Conservation (phyloP, 1,140 invertebrate genomes). For the Globodera rostochiensis region DNA sequence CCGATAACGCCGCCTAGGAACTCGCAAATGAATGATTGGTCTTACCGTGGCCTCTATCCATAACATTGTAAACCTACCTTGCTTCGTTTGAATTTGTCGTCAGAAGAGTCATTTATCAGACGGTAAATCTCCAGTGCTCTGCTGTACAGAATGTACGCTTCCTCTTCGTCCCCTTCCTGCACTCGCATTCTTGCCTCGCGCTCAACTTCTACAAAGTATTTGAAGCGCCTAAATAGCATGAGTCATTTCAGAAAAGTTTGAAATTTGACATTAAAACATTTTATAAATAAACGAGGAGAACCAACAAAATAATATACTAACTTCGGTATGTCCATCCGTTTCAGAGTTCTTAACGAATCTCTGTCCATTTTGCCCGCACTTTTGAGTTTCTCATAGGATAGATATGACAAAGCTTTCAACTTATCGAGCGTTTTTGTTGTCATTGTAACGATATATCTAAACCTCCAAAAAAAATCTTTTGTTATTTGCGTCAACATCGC, state of each 20-base stretch:
- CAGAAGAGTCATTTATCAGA: conserved; percentile 3
- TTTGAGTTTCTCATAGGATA: conserved; percentile 15
- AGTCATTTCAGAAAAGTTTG: background rate
- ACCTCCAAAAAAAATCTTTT: background rate
- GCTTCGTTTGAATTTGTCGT: background rate
- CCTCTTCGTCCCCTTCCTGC: conserved; percentile 19
- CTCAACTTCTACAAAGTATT: conserved; percentile 1
- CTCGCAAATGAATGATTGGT: background rate
- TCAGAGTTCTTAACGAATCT: background rate
- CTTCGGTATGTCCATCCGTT: conserved; percentile 5
- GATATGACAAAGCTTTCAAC: conserved; percentile 9
- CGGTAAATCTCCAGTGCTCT: background rate
- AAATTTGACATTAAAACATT: background rate
- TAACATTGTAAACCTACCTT: background rate
- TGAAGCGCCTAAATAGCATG: background rate
- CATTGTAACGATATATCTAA: background rate
- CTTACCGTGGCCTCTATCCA: background rate
- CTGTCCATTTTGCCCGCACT: background rate
- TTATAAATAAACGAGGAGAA: background rate
- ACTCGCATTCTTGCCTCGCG: background rate
- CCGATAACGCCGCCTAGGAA: background rate
- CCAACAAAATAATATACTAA: background rate
- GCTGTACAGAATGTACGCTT: conserved; percentile 12
- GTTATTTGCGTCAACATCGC: background rate
- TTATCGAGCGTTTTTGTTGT: background rate